Conservation (phyloP, 2,113 vertebrate species). For the Theristicus caerulescens region DNA sequence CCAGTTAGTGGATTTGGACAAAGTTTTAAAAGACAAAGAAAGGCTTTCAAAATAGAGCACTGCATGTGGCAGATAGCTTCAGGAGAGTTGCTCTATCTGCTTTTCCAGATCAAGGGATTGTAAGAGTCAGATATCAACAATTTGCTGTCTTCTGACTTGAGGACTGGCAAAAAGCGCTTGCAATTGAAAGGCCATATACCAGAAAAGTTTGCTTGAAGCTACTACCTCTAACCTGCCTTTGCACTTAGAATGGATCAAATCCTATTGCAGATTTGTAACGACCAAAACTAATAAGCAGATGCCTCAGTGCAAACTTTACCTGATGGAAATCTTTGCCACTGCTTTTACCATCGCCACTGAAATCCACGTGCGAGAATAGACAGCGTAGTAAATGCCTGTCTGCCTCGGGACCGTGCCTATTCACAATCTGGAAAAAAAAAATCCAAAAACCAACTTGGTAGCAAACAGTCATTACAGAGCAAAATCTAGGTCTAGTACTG, state of each 20-base stretch:
- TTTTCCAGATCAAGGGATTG: background rate
- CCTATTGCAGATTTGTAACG: background rate
- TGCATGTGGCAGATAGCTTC: no score
- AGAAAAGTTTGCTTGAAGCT: background rate
- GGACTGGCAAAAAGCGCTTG: background rate
- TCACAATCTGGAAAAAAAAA: constrained; percentile 88
- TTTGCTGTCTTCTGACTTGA: background rate
- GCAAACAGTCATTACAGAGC: background rate
- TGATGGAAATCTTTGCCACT: constrained; percentile 99
- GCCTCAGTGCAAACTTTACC: constrained; percentile 74
- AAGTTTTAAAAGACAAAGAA: background rate
- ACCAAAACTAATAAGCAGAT: background rate
- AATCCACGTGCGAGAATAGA: constrained; percentile 99
- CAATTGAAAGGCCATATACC: background rate
- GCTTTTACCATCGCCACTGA: constrained; percentile 99
- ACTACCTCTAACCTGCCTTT: background rate
- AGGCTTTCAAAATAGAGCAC: background rate
- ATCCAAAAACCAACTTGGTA: background rate
- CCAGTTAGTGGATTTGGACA: background rate
- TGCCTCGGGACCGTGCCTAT: constrained; percentile 99
- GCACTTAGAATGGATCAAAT: background rate
- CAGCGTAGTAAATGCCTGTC: constrained; percentile 99
- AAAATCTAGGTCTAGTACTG: background rate
- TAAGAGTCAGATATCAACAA: background rate
- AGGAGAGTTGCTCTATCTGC: no score